Conservation (phyloP, 1,140 invertebrate genomes). For the Alviniconcha marisindica region DNA sequence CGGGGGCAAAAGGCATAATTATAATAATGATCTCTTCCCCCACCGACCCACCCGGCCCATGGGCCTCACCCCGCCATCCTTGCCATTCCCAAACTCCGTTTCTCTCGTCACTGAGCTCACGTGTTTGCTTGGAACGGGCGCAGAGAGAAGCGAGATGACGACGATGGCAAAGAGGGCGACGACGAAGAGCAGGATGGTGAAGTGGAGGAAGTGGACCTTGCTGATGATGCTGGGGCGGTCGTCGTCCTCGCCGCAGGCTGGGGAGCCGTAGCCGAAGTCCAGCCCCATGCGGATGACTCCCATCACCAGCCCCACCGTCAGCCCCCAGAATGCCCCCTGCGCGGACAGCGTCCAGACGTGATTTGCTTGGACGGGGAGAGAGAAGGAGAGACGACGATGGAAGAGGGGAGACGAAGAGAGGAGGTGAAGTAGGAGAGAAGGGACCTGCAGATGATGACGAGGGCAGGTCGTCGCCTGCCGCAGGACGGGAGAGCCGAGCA, state of each 20-base stretch:
- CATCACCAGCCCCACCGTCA: constrained; percentile 78
- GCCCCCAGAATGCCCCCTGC: constrained; percentile 80
- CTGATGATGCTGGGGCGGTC: constrained; percentile 64
- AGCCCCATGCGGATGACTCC: constrained; percentile 75
- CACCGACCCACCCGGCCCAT: background rate
- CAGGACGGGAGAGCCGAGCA: too few species aligned
- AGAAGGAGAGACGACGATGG: too few species aligned
- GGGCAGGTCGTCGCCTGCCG: too few species aligned
- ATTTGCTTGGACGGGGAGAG: too few species aligned
- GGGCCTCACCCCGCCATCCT: background rate
- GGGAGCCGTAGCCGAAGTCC: constrained; percentile 69
- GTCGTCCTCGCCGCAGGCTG: constrained; percentile 66
- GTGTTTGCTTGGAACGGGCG: constrained; percentile 62
- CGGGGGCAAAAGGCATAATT: too few species aligned
- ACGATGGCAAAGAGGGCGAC: constrained; percentile 65
- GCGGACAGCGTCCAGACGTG: too few species aligned
- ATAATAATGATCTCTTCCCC: background rate
- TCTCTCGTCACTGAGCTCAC: constrained; percentile 54
- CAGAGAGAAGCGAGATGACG: constrained; percentile 67
- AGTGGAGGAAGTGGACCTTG: constrained; percentile 75
- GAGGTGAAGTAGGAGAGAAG: too few species aligned
- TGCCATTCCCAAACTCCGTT: too few species aligned
- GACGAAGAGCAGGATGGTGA: constrained; percentile 73
- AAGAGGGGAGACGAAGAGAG: too few species aligned
- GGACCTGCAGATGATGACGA: too few species aligned